These are phyloP conservation scores for Drosophila colorata DNA, from an alignment of 2,888 invertebrate genomes.

Conservation along the genomic window DNA sequence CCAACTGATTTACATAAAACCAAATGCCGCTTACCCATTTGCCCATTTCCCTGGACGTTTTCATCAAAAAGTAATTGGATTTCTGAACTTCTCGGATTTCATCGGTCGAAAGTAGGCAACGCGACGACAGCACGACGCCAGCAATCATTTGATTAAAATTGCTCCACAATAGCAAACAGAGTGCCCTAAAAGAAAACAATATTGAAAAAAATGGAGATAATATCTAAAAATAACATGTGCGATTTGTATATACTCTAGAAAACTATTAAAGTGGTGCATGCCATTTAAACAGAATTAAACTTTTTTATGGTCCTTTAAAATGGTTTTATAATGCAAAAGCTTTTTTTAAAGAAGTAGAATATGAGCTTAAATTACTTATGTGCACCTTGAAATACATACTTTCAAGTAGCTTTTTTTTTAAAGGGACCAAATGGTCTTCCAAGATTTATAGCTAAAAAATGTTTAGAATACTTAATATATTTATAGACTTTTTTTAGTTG, in stretches of 20 bases:
- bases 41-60: slow-evolving; percentile 48
- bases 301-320: too few species aligned
- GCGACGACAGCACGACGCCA: slow-evolving; percentile 51
- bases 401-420: too few species aligned
- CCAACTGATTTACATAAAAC: slow-evolving; percentile 74
- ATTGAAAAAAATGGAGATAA: slow-evolving; percentile 22
- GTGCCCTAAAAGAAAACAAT: slow-evolving; percentile 44
- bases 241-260: slow-evolving; percentile 31
- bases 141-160: slow-evolving; percentile 74
- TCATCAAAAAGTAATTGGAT: slow-evolving; percentile 78
- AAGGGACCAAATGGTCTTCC: too few species aligned
- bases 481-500: too few species aligned
- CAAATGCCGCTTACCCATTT: slow-evolving; percentile 44
- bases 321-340: too few species aligned
- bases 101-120: slow-evolving; percentile 13
- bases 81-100: slow-evolving; percentile 31
- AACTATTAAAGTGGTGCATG: not conserved
- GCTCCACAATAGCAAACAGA: slow-evolving; percentile 43
- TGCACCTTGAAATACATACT: too few species aligned
- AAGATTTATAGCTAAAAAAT: too few species aligned
- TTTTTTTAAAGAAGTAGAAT: too few species aligned
- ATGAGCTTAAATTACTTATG: too few species aligned
- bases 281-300: not conserved
- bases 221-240: slow-evolving; percentile 43
- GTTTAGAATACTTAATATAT: too few species aligned